Percentiles rank a stretch among this genome's conserved stretches.
These are phyloP conservation scores for Nothobranchius furzeri DNA, from an alignment of 2,113 vertebrate species.

Conservation along the genomic window DNA sequence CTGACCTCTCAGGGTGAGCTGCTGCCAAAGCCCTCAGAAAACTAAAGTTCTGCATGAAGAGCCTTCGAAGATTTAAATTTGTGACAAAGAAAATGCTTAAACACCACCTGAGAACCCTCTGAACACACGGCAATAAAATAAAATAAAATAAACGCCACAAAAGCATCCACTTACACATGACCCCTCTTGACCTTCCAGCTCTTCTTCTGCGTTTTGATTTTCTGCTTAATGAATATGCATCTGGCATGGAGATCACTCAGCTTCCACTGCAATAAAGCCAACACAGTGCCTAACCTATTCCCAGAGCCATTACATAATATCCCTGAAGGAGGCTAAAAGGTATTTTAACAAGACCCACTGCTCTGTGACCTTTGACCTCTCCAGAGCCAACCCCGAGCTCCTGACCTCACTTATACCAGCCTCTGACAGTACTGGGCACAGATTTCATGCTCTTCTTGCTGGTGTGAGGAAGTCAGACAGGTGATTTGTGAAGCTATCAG, in stretches of 20 bases:
- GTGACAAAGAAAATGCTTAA: constrained; percentile 4
- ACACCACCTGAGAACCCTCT: constrained; percentile 6
- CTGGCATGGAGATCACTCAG: constrained; percentile 52
- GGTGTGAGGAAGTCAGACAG: constrained; percentile 2
- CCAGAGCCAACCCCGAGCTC: constrained; percentile 66
- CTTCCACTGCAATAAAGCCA: constrained; percentile 56
- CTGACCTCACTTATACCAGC: constrained; percentile 78
- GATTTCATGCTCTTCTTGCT: constrained; percentile 35
- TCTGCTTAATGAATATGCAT: constrained; percentile 71
- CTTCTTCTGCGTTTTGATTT: constrained; percentile 60
- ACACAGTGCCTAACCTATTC: constrained; percentile 60
- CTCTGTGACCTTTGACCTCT: constrained; percentile 72
- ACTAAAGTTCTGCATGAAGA: background rate
- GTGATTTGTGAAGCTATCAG: too few relatives aligned
- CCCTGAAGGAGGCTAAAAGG: constrained; percentile 79
- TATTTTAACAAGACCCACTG: constrained; percentile 80
- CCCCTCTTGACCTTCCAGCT: constrained; percentile 57
- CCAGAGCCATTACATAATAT: constrained; percentile 78
- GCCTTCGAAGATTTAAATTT: constrained; percentile 26
- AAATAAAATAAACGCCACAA: constrained; percentile 27
- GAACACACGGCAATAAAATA: constrained; percentile 3
- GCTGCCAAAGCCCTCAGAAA: constrained; percentile 3
- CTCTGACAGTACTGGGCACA: constrained; percentile 51
- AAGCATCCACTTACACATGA: constrained; percentile 26
- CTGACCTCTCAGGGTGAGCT: constrained; percentile 17